Percentiles rank a stretch among this genome's conserved stretches.
Evolutionary conservation across 2,113 vertebrate species (phyloP).

Genomic region (Nothoprocta perdicaria): DNA sequence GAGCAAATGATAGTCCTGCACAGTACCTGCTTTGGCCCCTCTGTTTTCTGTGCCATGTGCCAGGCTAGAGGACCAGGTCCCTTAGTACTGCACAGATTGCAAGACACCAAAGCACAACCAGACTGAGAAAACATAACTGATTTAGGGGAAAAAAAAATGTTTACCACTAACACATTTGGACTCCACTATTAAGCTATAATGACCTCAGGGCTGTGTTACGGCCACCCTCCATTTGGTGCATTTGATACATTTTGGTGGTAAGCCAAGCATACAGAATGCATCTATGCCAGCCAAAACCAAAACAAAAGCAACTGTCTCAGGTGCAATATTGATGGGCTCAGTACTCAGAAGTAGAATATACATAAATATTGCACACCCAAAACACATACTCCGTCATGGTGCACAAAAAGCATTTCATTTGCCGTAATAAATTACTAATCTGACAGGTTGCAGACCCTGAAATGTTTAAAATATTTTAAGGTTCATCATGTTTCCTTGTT

Average conservation of each 20-base stretch:
- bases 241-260: background rate
- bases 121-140: background rate
- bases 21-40: background rate
- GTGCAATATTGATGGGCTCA: background rate
- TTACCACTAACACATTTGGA: background rate
- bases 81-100: background rate
- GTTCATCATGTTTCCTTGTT: slow-evolving; percentile 22
- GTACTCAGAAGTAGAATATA: background rate
- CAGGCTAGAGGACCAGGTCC: background rate
- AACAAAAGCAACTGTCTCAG: slow-evolving; percentile 6
- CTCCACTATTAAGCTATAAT: background rate
- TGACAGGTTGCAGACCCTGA: slow-evolving; percentile 23
- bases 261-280: background rate
- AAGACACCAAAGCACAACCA: background rate
- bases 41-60: background rate
- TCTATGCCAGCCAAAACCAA: slow-evolving; percentile 6
- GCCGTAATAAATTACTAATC: slow-evolving; percentile 36
- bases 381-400: background rate
- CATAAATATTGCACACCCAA: slow-evolving; percentile 5
- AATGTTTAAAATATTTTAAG: slow-evolving; percentile 20
- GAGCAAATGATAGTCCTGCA: background rate
- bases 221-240: background rate
- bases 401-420: slow-evolving; percentile 46
- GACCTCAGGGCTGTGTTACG: background rate
- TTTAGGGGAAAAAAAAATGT: background rate